Evolutionary conservation across 2,888 invertebrate species (phyloP).

Genomic region (Onchidella celtica): DNA sequence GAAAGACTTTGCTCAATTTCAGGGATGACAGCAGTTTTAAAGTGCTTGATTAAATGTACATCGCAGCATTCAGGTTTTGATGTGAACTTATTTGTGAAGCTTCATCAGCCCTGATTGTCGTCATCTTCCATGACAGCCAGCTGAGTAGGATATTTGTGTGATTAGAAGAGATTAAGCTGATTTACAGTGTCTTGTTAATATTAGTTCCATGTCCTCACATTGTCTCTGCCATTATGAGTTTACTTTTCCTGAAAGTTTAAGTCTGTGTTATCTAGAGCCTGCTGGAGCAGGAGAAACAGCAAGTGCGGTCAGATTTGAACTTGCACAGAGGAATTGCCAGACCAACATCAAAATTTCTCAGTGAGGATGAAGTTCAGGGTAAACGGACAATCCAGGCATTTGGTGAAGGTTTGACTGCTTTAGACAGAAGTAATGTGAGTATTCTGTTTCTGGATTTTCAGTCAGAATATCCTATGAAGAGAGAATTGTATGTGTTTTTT

Average conservation of each 20-base stretch:
- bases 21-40: no score
- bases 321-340: no score
- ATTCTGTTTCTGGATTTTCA: neutral
- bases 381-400: constrained; percentile 41
- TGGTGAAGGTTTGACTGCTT: constrained; percentile 63
- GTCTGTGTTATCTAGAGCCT: constrained; percentile 42
- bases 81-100: no score
- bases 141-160: no score
- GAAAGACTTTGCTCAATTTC: no score
- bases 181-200: no score
- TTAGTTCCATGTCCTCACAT: neutral
- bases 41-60: no score
- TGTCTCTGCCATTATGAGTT: constrained; percentile 24
- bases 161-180: no score
- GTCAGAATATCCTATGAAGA: neutral
- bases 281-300: neutral
- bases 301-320: neutral
- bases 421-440: constrained; percentile 58
- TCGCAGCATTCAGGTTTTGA: no score
- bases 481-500: neutral
- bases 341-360: neutral
- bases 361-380: neutral
- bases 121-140: no score
- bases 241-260: constrained; percentile 48
- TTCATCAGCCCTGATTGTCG: no score